These are phyloP conservation scores for Leptopilina clavipes DNA, from an alignment of 1,140 invertebrate genomes.

Conservation along the genomic window DNA sequence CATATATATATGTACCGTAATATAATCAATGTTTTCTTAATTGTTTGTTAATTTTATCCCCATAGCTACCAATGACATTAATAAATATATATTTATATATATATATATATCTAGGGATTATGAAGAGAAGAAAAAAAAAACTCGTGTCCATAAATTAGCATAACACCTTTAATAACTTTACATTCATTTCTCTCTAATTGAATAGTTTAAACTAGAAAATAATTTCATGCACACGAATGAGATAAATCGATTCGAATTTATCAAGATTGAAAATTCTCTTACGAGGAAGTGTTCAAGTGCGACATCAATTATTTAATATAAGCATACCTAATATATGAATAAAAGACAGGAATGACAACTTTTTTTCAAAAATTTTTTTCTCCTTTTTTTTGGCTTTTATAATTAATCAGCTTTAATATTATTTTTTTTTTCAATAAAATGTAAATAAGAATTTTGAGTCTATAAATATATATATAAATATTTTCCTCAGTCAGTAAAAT, in stretches of 20 bases:
- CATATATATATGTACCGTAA: neutral
- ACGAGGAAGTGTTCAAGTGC: neutral
- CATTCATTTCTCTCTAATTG: constrained; percentile 5
- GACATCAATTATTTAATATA: neutral
- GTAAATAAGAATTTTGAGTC: too few relatives aligned
- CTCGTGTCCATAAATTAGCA: constrained; percentile 11
- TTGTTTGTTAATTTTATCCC: constrained; percentile 17
- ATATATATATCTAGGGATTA: neutral
- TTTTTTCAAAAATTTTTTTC: too few relatives aligned
- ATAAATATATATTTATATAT: neutral
- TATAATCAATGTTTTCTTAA: constrained; percentile 19
- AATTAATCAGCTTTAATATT: too few relatives aligned
- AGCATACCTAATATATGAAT: too few relatives aligned
- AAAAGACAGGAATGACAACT: neutral
- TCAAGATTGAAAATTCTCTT: constrained; percentile 1
- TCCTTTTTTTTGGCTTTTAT: too few relatives aligned
- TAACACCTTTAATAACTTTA: constrained; percentile 12
- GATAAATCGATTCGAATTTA: constrained; percentile 16
- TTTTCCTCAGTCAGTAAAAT: too few relatives aligned
- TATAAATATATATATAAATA: too few relatives aligned
- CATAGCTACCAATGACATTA: neutral
- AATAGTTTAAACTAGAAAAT: constrained; percentile 8
- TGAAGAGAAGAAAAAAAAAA: neutral
- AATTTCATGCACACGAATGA: neutral
- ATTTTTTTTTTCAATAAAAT: too few relatives aligned